Percentiles rank a stretch among this genome's conserved stretches.
These are phyloP conservation scores for Heloderma charlesbogerti DNA, from an alignment of 2,113 vertebrate species.

Conservation along the genomic window DNA sequence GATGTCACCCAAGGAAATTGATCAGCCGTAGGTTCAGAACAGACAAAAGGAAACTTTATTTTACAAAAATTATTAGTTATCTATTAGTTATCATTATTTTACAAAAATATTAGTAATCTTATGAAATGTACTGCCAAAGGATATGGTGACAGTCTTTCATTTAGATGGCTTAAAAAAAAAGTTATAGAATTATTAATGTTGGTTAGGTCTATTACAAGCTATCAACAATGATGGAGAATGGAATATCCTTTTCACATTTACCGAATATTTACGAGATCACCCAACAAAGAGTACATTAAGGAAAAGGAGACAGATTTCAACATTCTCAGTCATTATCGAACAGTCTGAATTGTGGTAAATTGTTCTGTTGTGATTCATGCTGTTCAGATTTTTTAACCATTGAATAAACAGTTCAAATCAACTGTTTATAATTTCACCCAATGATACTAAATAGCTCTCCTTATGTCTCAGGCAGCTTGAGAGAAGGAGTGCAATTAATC, in stretches of 20 bases:
- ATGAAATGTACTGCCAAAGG: no score
- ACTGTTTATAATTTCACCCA: constrained; percentile 31
- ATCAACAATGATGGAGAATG: no score
- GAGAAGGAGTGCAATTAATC: constrained; percentile 26
- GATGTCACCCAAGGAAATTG: background rate
- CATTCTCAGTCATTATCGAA: constrained; percentile 11
- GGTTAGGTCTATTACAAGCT: no score
- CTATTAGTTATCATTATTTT: background rate
- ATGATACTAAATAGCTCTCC: background rate
- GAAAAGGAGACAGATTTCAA: background rate
- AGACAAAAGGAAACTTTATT: background rate
- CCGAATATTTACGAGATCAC: background rate
- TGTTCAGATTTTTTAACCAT: constrained; percentile 20
- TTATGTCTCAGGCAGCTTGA: constrained; percentile 29
- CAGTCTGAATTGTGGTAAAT: constrained; percentile 14
- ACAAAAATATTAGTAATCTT: background rate
- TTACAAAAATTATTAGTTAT: background rate
- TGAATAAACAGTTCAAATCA: constrained; percentile 47
- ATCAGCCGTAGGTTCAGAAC: background rate
- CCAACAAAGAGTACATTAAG: background rate
- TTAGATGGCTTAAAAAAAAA: no score
- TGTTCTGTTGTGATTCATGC: constrained; percentile 19
- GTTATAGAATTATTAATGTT: no score
- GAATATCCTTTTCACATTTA: background rate
- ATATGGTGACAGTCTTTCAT: no score